phyloP scores from a whole-genome alignment of 2,888 invertebrate species.

The Orthosia gracilis region DNA sequence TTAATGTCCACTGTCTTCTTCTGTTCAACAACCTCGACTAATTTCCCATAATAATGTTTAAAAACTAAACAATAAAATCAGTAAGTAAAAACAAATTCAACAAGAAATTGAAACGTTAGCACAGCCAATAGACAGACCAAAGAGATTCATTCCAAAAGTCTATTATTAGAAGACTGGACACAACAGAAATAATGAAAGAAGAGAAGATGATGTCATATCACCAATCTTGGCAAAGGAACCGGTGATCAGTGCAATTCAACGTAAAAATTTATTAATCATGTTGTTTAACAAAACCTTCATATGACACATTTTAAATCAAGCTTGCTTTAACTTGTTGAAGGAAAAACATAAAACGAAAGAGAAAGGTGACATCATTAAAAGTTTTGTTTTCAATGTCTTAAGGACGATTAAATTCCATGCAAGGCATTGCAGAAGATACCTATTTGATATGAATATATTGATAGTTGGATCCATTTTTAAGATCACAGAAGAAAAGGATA shows the following conservation, averaged over 20 bases:
- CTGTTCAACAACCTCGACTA: background rate
- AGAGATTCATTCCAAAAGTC: background rate
- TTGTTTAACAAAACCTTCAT: conserved; percentile 30
- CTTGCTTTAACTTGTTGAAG: conserved; percentile 26
- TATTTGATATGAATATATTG: background rate
- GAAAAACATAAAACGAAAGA: conserved; percentile 46
- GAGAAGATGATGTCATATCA: conserved; percentile 27
- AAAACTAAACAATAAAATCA: background rate
- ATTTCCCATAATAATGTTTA: background rate
- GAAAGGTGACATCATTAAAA: conserved; percentile 50
- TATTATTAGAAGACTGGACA: conserved; percentile 4
- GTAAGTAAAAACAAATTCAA: background rate
- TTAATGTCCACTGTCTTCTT: background rate
- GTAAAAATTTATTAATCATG: conserved; percentile 27
- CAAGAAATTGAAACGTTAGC: background rate
- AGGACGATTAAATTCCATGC: background rate
- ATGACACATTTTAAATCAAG: conserved; percentile 49
- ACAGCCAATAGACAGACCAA: background rate
- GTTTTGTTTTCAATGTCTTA: conserved; percentile 16
- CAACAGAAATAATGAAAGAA: background rate
- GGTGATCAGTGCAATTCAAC: conserved; percentile 19
- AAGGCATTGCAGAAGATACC: background rate
- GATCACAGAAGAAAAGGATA: background rate
- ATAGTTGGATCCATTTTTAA: background rate
- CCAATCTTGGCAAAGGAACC: background rate